Base-by-base conservation (phyloP, 2,888 invertebrate genomes). In the Girardia tigrina region DNA sequence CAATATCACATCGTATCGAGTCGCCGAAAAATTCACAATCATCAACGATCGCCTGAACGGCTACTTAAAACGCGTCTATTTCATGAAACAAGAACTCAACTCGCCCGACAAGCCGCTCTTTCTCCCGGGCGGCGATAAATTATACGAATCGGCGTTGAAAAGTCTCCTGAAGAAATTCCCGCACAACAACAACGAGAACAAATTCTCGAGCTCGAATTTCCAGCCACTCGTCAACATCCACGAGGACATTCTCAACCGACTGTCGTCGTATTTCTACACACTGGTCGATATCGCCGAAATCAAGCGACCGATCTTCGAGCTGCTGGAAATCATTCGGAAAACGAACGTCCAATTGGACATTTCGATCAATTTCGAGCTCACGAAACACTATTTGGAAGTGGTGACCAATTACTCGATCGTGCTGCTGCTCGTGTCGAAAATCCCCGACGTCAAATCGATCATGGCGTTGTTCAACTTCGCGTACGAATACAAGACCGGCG, bases 261-360 rank as follows among this genome's bases (percentile, higher is more conserved):
- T 99, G 0, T 94, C 94, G 0, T 85, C 98, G 6, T 99, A 99
- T 83, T 99, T 99, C 83, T 94, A 94, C 83, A 98, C 98, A 0
- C 98, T 99, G 86, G 97, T 97, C 14, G 98, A 99, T 86, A 87
- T 99, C 70, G 86, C 99, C 75, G 97, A 98, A 83, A 92, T 98
- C 81, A 97, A 94, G 85, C 87, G 87, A 79, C 86, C 87, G 80
- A 85, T 87, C 0, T 84, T 84, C 75, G 86, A 87, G 78, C 79
- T 87, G 29, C 81, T 87, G 73, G 97, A 95, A 14, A 91, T 91
- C 26, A 93, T 98, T 90, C 94, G 97, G 86, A 92, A 94, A 0
- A 94, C 92, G 82, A 94, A 94, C 82, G 89, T 97, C 42, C 90
- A 91, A 80, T 86, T 99, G 80, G 95, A 99, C 83, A 90, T 99